Evolutionary conservation across 2,113 vertebrate species (phyloP), one percentile per base, ranked within the genome.

Genomic region (Phalacrocorax carbo): DNA sequence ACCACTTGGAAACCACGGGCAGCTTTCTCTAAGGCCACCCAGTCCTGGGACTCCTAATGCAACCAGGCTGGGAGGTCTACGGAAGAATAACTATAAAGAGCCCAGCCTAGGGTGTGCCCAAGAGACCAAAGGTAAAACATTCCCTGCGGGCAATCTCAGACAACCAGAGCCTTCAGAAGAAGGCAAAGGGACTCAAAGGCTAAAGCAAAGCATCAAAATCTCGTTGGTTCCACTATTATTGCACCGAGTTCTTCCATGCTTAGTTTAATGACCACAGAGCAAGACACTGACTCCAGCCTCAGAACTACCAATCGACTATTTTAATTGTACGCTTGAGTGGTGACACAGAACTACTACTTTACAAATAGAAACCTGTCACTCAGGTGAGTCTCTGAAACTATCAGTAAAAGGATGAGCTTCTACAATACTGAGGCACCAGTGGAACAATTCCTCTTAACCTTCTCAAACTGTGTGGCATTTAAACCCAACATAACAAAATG

Each of bases 121-220:
- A 51, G 34, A 13, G 36, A 12, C 1, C 0, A 1, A 71, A 44
- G 55, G 20, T 3, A 7, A 51, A 80, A 30, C 20, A 25, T 52
- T 61, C 34, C 32, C n/a, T 9, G 5, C 0, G 1, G 26, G 27
- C 32, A 3, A 1, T 18, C 49, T 75, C 38, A n/a, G 44, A 19
- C 21, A 58, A 18, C 4, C 54, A 55, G 49, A 54, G 58, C 30
- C n/a, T 69, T 42, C 54, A 61, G 27, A 29, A 84, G 15, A 6
- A 4, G 5, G 9, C 1, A 1, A 32, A 84, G 8, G 5, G 32
- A 42, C 66, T 29, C 23, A 23, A 42, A 79, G n/a, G 26, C n/a
- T 17, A 36, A 61, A 73, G 7, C 15, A 38, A 82, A 42, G 18
- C 3, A 52, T 6, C 34, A 40, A 76, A 60, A 55, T 8, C 17